Evolutionary conservation across 2,888 invertebrate genomes (phyloP).

Genomic region (Cantharis rufa): DNA sequence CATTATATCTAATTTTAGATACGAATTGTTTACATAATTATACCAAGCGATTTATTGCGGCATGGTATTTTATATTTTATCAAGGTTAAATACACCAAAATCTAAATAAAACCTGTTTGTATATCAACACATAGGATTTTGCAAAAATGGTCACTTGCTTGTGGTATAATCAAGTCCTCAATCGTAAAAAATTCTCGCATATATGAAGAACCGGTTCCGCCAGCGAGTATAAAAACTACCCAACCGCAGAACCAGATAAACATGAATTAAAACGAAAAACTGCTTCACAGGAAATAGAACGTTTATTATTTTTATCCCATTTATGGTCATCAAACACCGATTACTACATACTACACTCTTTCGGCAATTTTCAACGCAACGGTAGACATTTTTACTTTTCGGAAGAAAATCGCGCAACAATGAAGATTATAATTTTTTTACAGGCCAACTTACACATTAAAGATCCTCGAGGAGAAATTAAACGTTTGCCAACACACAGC

Average conservation of each 20-base stretch:
- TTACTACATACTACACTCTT: slow-evolving; percentile 2
- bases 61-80: slow-evolving; percentile 13
- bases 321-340: slow-evolving; percentile 2
- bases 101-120: slow-evolving; percentile 19
- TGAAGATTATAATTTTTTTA: not conserved
- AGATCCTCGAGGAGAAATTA: not conserved
- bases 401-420: not conserved
- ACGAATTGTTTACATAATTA: slow-evolving; percentile 13
- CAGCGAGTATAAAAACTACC: slow-evolving; percentile 22
- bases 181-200: slow-evolving; percentile 26
- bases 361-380: not conserved
- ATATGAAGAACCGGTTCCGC: slow-evolving; percentile 30
- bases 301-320: slow-evolving; percentile 25
- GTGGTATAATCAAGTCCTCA: slow-evolving; percentile 20
- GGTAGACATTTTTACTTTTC: not conserved
- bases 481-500: slow-evolving; percentile 10
- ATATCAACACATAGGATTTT: slow-evolving; percentile 4
- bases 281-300: slow-evolving; percentile 31
- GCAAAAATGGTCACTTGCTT: slow-evolving; percentile 24
- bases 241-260: slow-evolving; percentile 26
- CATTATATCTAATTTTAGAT: slow-evolving; percentile 18
- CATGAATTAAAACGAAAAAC: slow-evolving; percentile 29
- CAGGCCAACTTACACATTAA: slow-evolving; percentile 10
- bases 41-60: slow-evolving; percentile 10
- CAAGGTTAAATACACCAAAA: slow-evolving; percentile 15